Percentiles rank a stretch among this genome's conserved stretches.
Conservation (phyloP, 2,113 vertebrate genomes). For the Alosa alosa region DNA sequence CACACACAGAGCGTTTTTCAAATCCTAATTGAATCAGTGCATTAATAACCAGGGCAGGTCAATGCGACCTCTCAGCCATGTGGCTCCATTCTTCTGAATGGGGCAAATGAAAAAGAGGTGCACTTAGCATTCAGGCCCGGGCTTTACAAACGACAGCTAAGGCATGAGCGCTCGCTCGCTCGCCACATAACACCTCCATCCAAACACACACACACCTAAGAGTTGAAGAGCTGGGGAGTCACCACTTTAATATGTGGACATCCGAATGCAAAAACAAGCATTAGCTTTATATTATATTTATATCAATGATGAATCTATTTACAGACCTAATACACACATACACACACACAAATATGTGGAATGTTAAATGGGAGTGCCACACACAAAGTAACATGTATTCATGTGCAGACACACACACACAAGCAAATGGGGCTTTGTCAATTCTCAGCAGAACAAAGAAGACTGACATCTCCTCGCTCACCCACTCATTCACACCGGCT, state of each 20-base stretch:
- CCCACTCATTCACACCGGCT: not conserved
- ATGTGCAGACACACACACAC: not conserved
- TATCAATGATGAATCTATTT: not conserved
- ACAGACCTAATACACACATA: not conserved
- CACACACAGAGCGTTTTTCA: not conserved
- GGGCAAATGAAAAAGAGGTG: constrained; percentile 46
- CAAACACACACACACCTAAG: not conserved
- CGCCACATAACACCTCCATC: not conserved
- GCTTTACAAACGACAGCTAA: not conserved
- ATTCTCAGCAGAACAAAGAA: not conserved
- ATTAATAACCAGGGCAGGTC: constrained; percentile 55
- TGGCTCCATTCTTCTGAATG: constrained; percentile 46
- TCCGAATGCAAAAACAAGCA: not conserved
- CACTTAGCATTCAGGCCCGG: constrained; percentile 54
- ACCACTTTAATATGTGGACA: not conserved
- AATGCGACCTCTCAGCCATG: constrained; percentile 46
- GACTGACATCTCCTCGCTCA: not conserved
- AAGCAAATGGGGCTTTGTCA: not conserved
- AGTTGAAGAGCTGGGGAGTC: not conserved
- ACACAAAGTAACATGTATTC: not conserved
- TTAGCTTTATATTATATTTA: not conserved
- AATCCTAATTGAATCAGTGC: constrained; percentile 57
- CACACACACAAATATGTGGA: not conserved
- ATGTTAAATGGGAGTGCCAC: not conserved
- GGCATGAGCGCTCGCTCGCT: not conserved